phyloP scores from a whole-genome alignment of 2,797 vertebrate genomes.

The Chloroceryle inda region DNA sequence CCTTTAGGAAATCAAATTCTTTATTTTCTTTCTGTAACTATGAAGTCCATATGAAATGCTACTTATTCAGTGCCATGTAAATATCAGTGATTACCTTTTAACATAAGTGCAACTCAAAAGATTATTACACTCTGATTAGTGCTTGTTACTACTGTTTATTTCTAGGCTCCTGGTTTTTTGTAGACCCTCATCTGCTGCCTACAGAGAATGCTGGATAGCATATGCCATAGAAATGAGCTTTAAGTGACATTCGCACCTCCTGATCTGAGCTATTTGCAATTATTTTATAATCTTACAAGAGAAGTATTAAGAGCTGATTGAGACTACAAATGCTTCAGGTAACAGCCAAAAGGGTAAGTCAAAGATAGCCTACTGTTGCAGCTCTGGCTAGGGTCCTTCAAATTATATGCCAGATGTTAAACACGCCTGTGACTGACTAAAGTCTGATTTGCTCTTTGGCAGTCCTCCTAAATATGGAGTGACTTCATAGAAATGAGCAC shows the following conservation, averaged over 20 bases:
- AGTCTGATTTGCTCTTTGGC: background rate
- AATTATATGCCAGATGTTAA: constrained; percentile 65
- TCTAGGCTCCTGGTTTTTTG: constrained; percentile 53
- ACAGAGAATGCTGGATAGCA: constrained; percentile 28
- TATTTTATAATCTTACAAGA: constrained; percentile 57
- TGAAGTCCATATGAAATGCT: constrained; percentile 54
- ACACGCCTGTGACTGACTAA: constrained; percentile 2
- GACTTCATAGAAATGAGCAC: background rate
- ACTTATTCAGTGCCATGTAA: constrained; percentile 33
- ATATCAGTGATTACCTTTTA: constrained; percentile 65
- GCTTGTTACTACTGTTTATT: constrained; percentile 71
- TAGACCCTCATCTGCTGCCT: constrained; percentile 58
- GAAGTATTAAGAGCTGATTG: constrained; percentile 57
- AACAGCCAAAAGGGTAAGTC: constrained; percentile 2
- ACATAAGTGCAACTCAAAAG: constrained; percentile 61
- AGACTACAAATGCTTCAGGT: constrained; percentile 38
- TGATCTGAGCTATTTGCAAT: constrained; percentile 66
- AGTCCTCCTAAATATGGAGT: background rate
- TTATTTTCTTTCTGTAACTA: constrained; percentile 18
- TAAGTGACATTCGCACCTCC: constrained; percentile 65
- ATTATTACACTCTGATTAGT: constrained; percentile 68
- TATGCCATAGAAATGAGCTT: constrained; percentile 44
- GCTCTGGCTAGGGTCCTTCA: constrained; percentile 42
- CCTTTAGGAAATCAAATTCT: constrained; percentile 21
- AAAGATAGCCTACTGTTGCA: background rate